Percentiles rank a stretch among this genome's conserved stretches.
Conservation (phyloP, 2,797 vertebrate genomes). For the Vireo griseus region DNA sequence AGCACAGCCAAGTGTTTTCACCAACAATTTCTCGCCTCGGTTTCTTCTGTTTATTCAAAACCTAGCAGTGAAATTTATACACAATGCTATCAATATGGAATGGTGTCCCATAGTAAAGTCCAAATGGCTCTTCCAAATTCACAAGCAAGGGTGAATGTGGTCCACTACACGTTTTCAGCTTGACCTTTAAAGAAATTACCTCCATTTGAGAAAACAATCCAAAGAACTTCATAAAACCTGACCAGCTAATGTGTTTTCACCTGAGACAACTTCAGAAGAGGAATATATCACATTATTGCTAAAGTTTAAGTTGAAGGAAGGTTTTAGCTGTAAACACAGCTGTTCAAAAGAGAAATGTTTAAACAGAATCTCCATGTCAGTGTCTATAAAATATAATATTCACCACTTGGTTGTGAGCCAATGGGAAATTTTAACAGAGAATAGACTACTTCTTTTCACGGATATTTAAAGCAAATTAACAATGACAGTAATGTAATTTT, state of each 20-base stretch:
- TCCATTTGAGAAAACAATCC: not conserved
- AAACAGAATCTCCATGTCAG: slow-evolving; percentile 40
- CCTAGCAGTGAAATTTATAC: not conserved
- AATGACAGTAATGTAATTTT: slow-evolving; percentile 69
- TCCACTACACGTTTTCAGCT: not conserved
- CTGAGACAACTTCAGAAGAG: not conserved
- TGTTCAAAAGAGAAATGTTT: slow-evolving; percentile 67
- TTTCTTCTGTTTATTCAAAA: not conserved
- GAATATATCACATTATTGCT: not conserved
- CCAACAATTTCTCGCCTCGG: rapidly evolving
- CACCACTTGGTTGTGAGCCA: slow-evolving; percentile 55
- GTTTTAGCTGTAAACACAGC: slow-evolving; percentile 33
- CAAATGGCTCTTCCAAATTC: not conserved
- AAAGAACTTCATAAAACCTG: not conserved
- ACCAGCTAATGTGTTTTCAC: not conserved
- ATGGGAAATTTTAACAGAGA: slow-evolving; percentile 43
- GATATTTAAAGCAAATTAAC: slow-evolving; percentile 73
- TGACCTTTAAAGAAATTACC: not conserved
- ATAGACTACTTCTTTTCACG: slow-evolving; percentile 51
- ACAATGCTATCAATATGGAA: not conserved
- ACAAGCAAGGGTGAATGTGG: not conserved
- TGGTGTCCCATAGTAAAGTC: not conserved
- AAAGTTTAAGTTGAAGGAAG: not conserved
- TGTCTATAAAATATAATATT: slow-evolving; percentile 62
- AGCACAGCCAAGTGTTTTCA: not conserved